Evolutionary conservation across 2,888 invertebrate species (phyloP).

Genomic region (Limnephilus rhombicus): DNA sequence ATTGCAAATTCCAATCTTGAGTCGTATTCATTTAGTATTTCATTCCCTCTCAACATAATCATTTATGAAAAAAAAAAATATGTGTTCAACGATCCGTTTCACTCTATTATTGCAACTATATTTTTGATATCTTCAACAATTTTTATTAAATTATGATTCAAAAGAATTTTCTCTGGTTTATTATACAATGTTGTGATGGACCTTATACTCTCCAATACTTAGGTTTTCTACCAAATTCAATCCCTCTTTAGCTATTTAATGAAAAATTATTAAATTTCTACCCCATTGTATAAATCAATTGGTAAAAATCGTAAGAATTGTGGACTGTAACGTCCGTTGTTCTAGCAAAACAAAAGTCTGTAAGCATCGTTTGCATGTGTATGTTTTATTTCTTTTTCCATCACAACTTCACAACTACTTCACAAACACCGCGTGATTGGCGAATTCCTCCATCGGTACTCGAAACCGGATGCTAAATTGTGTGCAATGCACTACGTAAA

Average conservation of each 20-base stretch:
- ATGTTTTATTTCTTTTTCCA: slow-evolving; percentile 78
- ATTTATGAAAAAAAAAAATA: background rate
- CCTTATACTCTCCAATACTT: background rate
- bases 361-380: slow-evolving; percentile 73
- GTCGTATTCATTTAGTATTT: background rate
- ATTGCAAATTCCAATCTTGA: background rate
- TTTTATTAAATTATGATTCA: background rate
- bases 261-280: background rate
- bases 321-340: slow-evolving; percentile 20
- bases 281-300: background rate
- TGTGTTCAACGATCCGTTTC: background rate
- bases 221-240: slow-evolving; percentile 3
- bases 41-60: background rate
- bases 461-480: slow-evolving; percentile 39
- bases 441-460: slow-evolving; percentile 69
- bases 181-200: background rate
- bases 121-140: background rate
- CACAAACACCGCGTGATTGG: slow-evolving; percentile 75
- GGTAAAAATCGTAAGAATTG: slow-evolving; percentile 13
- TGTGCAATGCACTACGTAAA: slow-evolving; percentile 45
- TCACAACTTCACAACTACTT: slow-evolving; percentile 70
- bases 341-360: slow-evolving; percentile 36
- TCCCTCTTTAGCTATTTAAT: background rate
- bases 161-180: slow-evolving; percentile 1
- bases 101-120: background rate